Percentiles rank a stretch among this genome's conserved stretches.
phyloP scores from a whole-genome alignment of 2,888 invertebrate genomes.

The Selenia dentaria region DNA sequence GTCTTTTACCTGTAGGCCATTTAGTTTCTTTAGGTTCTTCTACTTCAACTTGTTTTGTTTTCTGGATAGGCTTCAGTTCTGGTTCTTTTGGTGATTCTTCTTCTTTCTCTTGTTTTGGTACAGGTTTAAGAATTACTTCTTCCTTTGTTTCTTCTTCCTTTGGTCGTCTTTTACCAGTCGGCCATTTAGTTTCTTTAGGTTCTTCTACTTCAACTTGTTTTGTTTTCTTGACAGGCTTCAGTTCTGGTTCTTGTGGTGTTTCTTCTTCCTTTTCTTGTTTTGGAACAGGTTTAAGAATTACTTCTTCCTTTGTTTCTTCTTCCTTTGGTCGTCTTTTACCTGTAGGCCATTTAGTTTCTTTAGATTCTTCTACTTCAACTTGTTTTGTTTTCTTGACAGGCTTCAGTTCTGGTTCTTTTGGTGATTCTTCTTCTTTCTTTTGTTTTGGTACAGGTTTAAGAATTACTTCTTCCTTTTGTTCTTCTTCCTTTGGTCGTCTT shows the following conservation, averaged over 20 bases:
- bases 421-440: constrained; percentile 47
- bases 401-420: constrained; percentile 48
- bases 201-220: constrained; percentile 41
- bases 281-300: constrained; percentile 49
- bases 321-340: constrained; percentile 40
- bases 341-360: not conserved
- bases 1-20: too few relatives aligned
- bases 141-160: constrained; percentile 54
- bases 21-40: too few relatives aligned
- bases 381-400: constrained; percentile 42
- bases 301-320: constrained; percentile 49
- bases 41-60: too few relatives aligned
- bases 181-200: too few relatives aligned
- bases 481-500: too few relatives aligned
- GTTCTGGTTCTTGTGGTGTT: too few relatives aligned
- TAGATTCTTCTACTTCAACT: constrained; percentile 35
- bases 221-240: constrained; percentile 45
- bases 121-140: constrained; percentile 51
- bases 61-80: too few relatives aligned
- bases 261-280: constrained; percentile 48
- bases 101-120: constrained; percentile 35
- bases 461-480: constrained; percentile 50
- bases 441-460: constrained; percentile 46
- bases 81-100: too few relatives aligned
- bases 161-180: constrained; percentile 20